These are phyloP conservation scores for Malthinus seriepunctatus DNA, from an alignment of 2,888 invertebrate species.

Conservation along the genomic window DNA sequence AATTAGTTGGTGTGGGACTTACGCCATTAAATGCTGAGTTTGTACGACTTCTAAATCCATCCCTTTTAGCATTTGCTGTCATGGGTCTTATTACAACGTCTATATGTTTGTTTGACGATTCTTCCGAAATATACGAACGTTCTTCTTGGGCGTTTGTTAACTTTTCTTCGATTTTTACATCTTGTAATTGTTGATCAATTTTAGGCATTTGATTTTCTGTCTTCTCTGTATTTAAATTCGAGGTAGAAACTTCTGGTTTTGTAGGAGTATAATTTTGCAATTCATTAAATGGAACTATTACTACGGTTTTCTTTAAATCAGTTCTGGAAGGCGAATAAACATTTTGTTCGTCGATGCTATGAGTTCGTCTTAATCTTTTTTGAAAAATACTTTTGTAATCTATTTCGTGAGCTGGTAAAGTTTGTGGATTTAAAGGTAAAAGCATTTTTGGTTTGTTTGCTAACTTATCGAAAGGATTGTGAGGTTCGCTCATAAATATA, in stretches of 20 bases:
- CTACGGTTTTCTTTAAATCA: constrained; percentile 31
- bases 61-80: constrained; percentile 47
- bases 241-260: no score
- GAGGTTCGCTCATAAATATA: constrained; percentile 17
- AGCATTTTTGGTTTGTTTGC: constrained; percentile 48
- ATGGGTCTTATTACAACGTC: constrained; percentile 46
- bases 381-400: constrained; percentile 37
- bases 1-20: constrained; percentile 36
- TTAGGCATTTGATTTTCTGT: constrained; percentile 11
- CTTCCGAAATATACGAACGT: no score
- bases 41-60: constrained; percentile 49
- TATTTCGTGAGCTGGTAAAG: constrained; percentile 11
- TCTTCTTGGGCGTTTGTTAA: neutral
- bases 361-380: constrained; percentile 34
- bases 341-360: constrained; percentile 24
- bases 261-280: neutral
- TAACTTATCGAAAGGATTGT: constrained; percentile 32
- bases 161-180: constrained; percentile 9
- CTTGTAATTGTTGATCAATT: constrained; percentile 3
- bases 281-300: constrained; percentile 45
- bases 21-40: constrained; percentile 47
- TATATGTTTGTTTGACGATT: constrained; percentile 30
- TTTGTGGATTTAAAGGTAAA: constrained; percentile 28
- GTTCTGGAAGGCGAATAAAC: constrained; percentile 20
- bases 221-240: constrained; percentile 10